Evolutionary conservation across 2,797 vertebrate genomes (phyloP), one percentile per base, ranked within the genome.

Genomic region (Rousettus madagascariensis): DNA sequence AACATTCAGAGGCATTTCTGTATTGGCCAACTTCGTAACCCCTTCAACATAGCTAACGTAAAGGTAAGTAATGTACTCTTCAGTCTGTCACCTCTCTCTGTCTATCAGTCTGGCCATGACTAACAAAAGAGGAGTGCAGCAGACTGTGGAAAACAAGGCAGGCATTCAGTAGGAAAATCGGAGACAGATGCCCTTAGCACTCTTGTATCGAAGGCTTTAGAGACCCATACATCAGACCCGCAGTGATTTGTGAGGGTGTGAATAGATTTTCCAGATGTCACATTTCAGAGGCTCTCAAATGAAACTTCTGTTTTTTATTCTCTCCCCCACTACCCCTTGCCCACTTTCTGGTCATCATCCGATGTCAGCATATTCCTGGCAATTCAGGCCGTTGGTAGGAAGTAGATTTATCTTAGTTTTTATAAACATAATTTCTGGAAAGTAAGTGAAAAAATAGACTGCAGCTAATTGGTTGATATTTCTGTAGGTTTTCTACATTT

Each of bases 381-480:
- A 75, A 55, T 96, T 68, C 68, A 59, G 46, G 77, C 22, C 90
- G 80, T 57, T 85, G 65, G 71, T 6, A 4, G 41, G 30, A 93
- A 97, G 71, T 78, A 75, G 38, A 90, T 85, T 5, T 15, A 86
- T 33, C 61, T 92, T 59, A 86, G 87, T 69, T 86, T 96, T 86
- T 82, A 57, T 78, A 63, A 96, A 74, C 8, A 41, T 87, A 15
- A 36, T 66, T 95, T 20, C 26, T 94, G 65, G 80, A 97, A 95
- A 80, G 30, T 28, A 57, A 51, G 59, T 82, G 71, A 69, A 36
- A 65, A 86, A 69, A 51, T 9, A 84, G 49, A 53, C 12, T 33
- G 1, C 57, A 16, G 30, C 30, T 80, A 55, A 15, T 41, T 12
- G 26, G 33, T 82, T 82, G 71, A 10, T 71, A 71, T 57, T 94